A percentile compares a stretch with the other conserved stretches of the same genome.
These are phyloP conservation scores for Burhinus bistriatus DNA, from an alignment of 2,113 vertebrate species.

Conservation along the genomic window DNA sequence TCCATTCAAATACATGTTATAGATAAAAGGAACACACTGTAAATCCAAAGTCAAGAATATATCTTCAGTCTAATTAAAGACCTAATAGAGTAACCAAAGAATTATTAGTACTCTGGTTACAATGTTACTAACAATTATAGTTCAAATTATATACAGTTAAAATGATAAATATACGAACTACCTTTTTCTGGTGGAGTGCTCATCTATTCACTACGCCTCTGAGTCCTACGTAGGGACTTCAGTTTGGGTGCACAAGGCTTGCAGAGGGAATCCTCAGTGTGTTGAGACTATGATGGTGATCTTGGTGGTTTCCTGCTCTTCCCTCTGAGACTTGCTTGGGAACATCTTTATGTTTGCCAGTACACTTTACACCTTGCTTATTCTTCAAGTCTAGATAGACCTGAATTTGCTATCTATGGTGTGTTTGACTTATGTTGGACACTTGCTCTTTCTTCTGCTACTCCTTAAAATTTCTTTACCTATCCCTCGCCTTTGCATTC, in stretches of 20 bases:
- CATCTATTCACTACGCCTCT: background rate
- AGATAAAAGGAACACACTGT: background rate
- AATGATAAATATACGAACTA: background rate
- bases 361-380: background rate
- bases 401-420: background rate
- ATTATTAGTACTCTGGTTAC: background rate
- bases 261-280: fast-evolving
- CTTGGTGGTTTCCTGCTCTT: background rate
- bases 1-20: background rate
- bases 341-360: background rate
- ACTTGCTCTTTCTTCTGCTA: background rate
- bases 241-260: background rate
- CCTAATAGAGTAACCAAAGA: background rate
- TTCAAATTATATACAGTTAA: background rate
- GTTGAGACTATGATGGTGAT: background rate
- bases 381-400: background rate
- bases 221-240: background rate
- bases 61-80: background rate
- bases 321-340: background rate
- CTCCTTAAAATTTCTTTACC: background rate
- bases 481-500: background rate
- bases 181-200: background rate
- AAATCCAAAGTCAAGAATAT: background rate
- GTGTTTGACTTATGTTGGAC: background rate
- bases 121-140: background rate